A percentile compares a stretch with the other conserved stretches of the same genome.
Evolutionary conservation across 2,888 invertebrate species (phyloP).

Genomic region (Nebria salina): DNA sequence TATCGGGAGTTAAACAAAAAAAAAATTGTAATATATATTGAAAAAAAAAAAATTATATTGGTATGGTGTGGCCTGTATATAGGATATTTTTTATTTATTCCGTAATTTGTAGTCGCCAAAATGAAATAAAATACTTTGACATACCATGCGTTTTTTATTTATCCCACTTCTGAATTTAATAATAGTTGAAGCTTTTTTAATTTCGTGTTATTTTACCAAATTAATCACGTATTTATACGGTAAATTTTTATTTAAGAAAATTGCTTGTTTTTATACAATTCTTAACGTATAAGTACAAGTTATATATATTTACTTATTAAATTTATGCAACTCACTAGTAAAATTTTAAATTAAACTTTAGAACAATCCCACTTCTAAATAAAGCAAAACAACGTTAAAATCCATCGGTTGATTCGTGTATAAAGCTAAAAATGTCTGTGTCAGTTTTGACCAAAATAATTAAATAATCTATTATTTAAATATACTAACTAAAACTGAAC

Average conservation of each 20-base stretch:
- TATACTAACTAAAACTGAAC: not conserved
- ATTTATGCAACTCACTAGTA: no score
- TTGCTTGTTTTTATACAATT: no score
- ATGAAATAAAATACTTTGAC: slow-evolving; percentile 38
- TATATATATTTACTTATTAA: no score
- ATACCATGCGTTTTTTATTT: slow-evolving; percentile 18
- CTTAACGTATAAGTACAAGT: no score
- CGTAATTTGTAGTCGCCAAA: slow-evolving; percentile 45
- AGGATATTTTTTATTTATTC: slow-evolving; percentile 46
- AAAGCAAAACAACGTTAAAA: not conserved
- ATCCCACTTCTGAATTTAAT: slow-evolving; percentile 2
- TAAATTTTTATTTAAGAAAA: no score
- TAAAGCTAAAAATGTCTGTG: not conserved
- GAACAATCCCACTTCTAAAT: not conserved
- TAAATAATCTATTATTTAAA: not conserved
- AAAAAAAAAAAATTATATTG: slow-evolving; percentile 37
- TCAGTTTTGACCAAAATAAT: not conserved
- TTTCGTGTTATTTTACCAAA: no score
- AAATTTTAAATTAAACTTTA: not conserved
- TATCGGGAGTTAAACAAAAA: not conserved
- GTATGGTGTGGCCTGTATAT: slow-evolving; percentile 46
- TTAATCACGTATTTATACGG: no score
- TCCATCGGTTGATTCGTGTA: not conserved
- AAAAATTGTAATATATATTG: slow-evolving; percentile 6
- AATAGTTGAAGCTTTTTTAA: no score